A percentile compares a stretch with the other conserved stretches of the same genome.
Conservation (phyloP, 2,797 vertebrate genomes). For the Esox masquinongy region DNA sequence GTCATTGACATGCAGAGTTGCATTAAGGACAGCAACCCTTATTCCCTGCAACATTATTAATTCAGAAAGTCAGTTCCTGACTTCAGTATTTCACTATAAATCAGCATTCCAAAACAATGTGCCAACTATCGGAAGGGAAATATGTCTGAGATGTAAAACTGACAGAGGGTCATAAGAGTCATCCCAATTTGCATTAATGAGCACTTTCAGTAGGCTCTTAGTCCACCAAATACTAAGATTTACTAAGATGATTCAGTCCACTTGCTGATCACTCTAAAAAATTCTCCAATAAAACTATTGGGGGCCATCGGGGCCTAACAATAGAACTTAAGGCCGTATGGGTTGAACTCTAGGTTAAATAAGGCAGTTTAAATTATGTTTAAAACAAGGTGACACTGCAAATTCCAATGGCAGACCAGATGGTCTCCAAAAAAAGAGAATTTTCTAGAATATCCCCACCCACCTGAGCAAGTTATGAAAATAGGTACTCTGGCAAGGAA, state of each 20-base stretch:
- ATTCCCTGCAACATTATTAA: background rate
- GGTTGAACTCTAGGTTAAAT: background rate
- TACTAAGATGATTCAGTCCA: background rate
- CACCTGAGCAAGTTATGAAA: background rate
- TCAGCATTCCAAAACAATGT: background rate
- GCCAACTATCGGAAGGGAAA: background rate
- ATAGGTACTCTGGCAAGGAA: background rate
- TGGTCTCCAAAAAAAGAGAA: background rate
- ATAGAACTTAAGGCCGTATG: background rate
- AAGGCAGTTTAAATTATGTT: background rate
- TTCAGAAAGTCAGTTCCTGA: background rate
- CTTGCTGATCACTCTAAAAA: background rate
- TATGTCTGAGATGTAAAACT: background rate
- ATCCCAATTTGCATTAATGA: conserved; percentile 3
- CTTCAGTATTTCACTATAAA: background rate
- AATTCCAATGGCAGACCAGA: background rate
- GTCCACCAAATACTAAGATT: background rate
- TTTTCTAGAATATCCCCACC: background rate
- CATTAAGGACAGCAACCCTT: background rate
- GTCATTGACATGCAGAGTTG: conserved; percentile 1
- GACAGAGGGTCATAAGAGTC: background rate
- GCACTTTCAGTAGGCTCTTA: background rate
- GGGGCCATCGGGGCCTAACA: background rate
- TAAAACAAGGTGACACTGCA: background rate
- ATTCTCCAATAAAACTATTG: background rate